Evolutionary conservation across 2,113 vertebrate species (phyloP).

Genomic region (Rissa tridactyla): DNA sequence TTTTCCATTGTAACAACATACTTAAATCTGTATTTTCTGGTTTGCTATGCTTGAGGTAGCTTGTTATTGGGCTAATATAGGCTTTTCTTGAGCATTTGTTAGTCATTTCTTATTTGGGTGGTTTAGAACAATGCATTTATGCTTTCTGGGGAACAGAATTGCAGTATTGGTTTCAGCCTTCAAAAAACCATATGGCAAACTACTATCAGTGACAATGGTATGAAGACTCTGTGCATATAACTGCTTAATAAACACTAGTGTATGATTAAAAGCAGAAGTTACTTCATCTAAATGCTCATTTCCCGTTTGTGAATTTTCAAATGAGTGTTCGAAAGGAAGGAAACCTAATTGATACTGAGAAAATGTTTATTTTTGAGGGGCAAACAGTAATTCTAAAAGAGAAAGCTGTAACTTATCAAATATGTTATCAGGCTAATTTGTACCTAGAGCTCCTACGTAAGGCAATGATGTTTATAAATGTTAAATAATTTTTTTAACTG

Average conservation of each 20-base stretch:
- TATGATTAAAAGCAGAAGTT: not conserved
- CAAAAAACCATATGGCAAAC: not conserved
- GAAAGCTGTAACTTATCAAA: not conserved
- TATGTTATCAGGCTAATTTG: not conserved
- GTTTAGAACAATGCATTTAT: not conserved
- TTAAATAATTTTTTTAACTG: not conserved
- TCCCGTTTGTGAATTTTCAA: not conserved
- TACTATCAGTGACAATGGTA: not conserved
- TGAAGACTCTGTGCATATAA: not conserved
- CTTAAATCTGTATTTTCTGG: not conserved
- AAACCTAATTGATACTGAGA: not conserved
- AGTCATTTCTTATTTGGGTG: not conserved
- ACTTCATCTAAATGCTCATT: not conserved
- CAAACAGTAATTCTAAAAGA: not conserved
- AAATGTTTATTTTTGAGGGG: not conserved
- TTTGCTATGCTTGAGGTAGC: not conserved
- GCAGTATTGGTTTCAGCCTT: not conserved
- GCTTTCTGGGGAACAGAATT: not conserved
- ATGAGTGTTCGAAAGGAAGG: not conserved
- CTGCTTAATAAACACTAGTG: not conserved
- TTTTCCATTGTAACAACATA: fast-evolving
- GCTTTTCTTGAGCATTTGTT: not conserved
- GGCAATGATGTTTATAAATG: not conserved
- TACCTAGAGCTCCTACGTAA: not conserved
- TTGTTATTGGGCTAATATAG: not conserved